A percentile compares a stretch with the other conserved stretches of the same genome.
Evolutionary conservation across 2,113 vertebrate species (phyloP).

Genomic region (Gambusia affinis): DNA sequence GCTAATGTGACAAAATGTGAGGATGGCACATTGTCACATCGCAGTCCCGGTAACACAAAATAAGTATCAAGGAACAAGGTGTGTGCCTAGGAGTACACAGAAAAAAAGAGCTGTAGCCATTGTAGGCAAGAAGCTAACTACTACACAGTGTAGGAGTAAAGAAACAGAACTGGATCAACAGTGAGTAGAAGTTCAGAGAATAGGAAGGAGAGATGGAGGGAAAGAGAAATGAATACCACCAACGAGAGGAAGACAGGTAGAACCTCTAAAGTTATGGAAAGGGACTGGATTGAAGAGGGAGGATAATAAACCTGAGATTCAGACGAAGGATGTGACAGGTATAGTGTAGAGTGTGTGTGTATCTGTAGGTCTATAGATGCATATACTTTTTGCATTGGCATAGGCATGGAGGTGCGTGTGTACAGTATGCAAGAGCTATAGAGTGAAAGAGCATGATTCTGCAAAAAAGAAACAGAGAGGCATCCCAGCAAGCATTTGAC

Average conservation of each 20-base stretch:
- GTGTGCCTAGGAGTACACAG: constrained; percentile 72
- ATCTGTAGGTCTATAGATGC: constrained; percentile 27
- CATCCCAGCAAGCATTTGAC: constrained; percentile 75
- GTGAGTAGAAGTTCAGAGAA: constrained; percentile 64
- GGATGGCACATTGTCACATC: constrained; percentile 90
- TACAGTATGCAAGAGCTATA: constrained; percentile 62
- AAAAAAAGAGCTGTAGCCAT: constrained; percentile 57
- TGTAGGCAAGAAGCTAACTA: constrained; percentile 59
- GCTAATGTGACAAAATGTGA: constrained; percentile 92
- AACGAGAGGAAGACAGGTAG: constrained; percentile 43
- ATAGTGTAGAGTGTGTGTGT: constrained; percentile 35
- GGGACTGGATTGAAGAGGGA: constrained; percentile 43
- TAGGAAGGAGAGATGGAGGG: constrained; percentile 42
- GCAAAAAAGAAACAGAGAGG: constrained; percentile 50
- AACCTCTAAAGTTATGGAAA: constrained; percentile 55
- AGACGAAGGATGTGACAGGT: constrained; percentile 36
- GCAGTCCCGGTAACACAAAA: constrained; percentile 86
- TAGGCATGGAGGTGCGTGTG: constrained; percentile 51
- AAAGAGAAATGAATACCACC: constrained; percentile 39
- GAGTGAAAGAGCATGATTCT: constrained; percentile 49
- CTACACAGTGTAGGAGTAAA: constrained; percentile 72
- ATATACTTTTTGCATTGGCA: constrained; percentile 26
- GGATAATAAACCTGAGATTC: constrained; percentile 52
- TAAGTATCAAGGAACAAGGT: constrained; percentile 70
- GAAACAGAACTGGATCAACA: constrained; percentile 76